A percentile compares a stretch with the other conserved stretches of the same genome.
Evolutionary conservation across 1,140 invertebrate species (phyloP).

Genomic region (Drosophila bocki): DNA sequence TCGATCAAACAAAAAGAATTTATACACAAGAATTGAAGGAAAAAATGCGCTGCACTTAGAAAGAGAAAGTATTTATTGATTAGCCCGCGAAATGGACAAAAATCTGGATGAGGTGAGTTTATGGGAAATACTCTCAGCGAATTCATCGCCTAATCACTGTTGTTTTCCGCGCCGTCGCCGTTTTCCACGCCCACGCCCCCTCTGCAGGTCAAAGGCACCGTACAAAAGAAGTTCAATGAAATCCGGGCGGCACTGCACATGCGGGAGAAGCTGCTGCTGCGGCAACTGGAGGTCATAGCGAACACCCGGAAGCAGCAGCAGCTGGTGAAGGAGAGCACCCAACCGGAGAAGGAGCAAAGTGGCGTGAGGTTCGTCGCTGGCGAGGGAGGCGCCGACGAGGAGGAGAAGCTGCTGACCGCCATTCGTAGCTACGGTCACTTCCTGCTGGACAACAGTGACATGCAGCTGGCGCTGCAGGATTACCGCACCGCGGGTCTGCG

Average conservation of each 20-base stretch:
- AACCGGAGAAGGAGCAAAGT: constrained; percentile 14
- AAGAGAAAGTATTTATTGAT: constrained; percentile 1
- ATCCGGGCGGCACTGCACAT: constrained; percentile 85
- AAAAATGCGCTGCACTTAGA: constrained; percentile 25
- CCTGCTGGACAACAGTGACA: constrained; percentile 81
- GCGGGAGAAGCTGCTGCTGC: constrained; percentile 86
- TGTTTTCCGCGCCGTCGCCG: constrained; percentile 1
- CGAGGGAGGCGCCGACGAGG: constrained; percentile 72
- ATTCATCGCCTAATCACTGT: neutral
- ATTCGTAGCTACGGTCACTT: constrained; percentile 86
- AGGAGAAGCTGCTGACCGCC: constrained; percentile 82
- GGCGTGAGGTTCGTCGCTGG: constrained; percentile 82
- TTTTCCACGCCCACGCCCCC: constrained; percentile 2
- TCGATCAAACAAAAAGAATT: constrained; percentile 45
- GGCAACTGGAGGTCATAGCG: constrained; percentile 86
- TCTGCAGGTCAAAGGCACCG: constrained; percentile 85
- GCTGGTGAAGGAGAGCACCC: constrained; percentile 25
- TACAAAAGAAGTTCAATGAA: constrained; percentile 85
- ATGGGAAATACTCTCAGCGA: no score
- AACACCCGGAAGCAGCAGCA: constrained; percentile 83
- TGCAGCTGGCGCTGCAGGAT: constrained; percentile 74
- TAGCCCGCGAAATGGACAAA: constrained; percentile 36
- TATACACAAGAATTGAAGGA: constrained; percentile 5
- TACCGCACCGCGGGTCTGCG: constrained; percentile 60
- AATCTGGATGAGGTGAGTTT: constrained; percentile 46